phyloP scores from a whole-genome alignment of 2,888 invertebrate genomes.

The Limnephilus marmoratus region DNA sequence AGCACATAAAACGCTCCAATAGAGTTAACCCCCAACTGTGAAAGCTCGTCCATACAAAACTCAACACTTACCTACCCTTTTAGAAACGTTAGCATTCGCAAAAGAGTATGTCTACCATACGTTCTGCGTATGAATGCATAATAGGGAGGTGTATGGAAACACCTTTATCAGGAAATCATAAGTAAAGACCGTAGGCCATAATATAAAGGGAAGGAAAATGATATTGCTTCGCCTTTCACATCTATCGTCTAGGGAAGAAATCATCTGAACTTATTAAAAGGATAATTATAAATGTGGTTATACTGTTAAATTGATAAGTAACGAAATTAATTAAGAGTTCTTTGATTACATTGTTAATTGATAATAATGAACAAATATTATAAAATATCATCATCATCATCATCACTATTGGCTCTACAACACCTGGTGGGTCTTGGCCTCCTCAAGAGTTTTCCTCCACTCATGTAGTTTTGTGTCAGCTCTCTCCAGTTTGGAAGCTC shows the following conservation, averaged over 20 bases:
- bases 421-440: too few relatives aligned
- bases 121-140: neutral
- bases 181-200: neutral
- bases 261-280: neutral
- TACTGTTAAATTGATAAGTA: neutral
- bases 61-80: neutral
- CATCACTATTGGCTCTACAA: too few relatives aligned
- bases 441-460: too few relatives aligned
- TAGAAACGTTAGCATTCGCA: neutral
- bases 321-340: neutral
- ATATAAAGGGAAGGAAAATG: neutral
- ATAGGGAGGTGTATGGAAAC: neutral
- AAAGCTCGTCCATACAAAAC: neutral
- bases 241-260: neutral
- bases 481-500: too few relatives aligned
- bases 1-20: neutral
- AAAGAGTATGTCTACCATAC: neutral
- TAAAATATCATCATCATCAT: too few relatives aligned
- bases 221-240: neutral
- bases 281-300: neutral
- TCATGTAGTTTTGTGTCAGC: too few relatives aligned
- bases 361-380: too few relatives aligned
- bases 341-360: neutral
- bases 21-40: neutral
- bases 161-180: neutral